phyloP scores from a whole-genome alignment of 1,140 invertebrate genomes.

The Cotesia glomerata region DNA sequence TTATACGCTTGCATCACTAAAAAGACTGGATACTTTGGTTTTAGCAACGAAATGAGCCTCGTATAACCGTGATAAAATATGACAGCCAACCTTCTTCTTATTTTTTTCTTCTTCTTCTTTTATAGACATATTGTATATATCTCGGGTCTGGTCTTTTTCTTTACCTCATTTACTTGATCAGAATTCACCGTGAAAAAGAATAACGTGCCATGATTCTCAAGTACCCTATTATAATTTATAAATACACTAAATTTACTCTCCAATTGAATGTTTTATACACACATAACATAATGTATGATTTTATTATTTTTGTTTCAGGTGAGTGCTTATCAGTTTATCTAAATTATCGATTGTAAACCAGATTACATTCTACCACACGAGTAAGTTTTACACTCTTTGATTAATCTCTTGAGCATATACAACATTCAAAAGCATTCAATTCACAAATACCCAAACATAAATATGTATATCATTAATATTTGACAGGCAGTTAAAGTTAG shows the following conservation, averaged over 20 bases:
- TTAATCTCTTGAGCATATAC: too few relatives aligned
- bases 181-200: not conserved
- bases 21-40: slow-evolving; percentile 31
- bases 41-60: slow-evolving; percentile 3
- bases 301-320: slow-evolving; percentile 44
- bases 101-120: slow-evolving; percentile 8
- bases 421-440: not conserved
- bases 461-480: not conserved
- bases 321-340: slow-evolving; percentile 32
- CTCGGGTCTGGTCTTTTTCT: not conserved
- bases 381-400: not conserved
- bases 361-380: not conserved
- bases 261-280: not conserved
- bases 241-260: not conserved
- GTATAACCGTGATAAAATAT: slow-evolving; percentile 51
- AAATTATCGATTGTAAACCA: not conserved
- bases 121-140: not conserved
- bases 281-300: not conserved
- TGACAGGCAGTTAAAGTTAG: too few relatives aligned
- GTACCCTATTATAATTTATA: not conserved
- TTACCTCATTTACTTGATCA: not conserved
- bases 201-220: not conserved
- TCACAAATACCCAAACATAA: too few relatives aligned
- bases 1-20: slow-evolving; percentile 43
- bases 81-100: slow-evolving; percentile 29